Evolutionary conservation across 2,888 invertebrate genomes (phyloP).

Genomic region (Drosophila picticornis): DNA sequence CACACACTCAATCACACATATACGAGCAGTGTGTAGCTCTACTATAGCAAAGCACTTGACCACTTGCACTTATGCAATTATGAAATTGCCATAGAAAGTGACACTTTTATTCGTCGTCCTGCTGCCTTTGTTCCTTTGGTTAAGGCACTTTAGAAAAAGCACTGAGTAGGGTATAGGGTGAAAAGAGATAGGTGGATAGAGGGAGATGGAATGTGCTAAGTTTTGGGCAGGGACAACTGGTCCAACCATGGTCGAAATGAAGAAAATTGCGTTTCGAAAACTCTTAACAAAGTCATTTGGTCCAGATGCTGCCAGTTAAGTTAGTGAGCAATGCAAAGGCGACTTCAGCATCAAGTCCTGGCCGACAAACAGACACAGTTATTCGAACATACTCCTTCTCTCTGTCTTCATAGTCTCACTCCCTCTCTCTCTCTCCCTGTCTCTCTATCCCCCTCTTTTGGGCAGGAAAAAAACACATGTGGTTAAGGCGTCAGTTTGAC

Average conservation of each 20-base stretch:
- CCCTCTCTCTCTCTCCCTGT: background rate
- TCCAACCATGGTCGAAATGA: constrained; percentile 48
- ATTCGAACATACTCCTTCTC: constrained; percentile 12
- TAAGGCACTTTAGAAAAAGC: constrained; percentile 28
- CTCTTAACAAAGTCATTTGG: constrained; percentile 81
- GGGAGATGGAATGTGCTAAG: constrained; percentile 19
- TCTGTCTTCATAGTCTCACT: background rate
- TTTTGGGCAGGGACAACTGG: constrained; percentile 31
- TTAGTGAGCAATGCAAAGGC: constrained; percentile 46
- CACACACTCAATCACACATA: constrained; percentile 4
- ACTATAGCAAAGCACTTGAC: constrained; percentile 77
- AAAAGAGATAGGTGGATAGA: background rate
- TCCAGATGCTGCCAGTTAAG: constrained; percentile 78
- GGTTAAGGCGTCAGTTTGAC: constrained; percentile 52
- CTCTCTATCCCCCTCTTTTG: background rate
- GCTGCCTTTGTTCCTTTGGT: constrained; percentile 62
- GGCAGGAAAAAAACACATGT: constrained; percentile 66
- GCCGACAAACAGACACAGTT: constrained; percentile 41
- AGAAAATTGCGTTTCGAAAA: constrained; percentile 81
- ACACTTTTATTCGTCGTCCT: constrained; percentile 77
- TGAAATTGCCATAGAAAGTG: constrained; percentile 82
- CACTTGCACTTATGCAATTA: constrained; percentile 82
- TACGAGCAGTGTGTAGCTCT: constrained; percentile 3
- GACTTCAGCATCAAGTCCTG: constrained; percentile 24
- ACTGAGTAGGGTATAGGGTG: background rate